phyloP scores from a whole-genome alignment of 53 echinoderm and acorn worm genomes.

The Echinarachnius parma region DNA sequence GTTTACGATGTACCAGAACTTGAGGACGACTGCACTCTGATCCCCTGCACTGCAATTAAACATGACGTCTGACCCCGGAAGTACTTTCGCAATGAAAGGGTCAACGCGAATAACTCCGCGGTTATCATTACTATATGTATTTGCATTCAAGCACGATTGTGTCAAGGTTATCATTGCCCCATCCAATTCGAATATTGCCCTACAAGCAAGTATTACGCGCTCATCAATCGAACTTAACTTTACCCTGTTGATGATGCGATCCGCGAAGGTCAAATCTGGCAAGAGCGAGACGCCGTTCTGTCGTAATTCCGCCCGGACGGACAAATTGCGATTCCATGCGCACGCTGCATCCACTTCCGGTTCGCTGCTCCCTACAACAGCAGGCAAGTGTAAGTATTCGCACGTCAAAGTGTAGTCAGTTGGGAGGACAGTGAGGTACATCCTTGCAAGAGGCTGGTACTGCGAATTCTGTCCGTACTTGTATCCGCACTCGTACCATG shows the following conservation, averaged over 20 bases:
- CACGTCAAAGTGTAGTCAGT: slow-evolving; percentile 6
- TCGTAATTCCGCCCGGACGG: background rate
- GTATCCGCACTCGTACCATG: slow-evolving; percentile 29
- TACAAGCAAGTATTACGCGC: background rate
- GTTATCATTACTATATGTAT: background rate
- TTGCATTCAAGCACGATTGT: slow-evolving; percentile 17
- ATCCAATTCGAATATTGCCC: background rate
- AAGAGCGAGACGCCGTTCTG: background rate
- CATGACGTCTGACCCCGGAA: slow-evolving; percentile 6
- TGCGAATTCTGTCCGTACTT: slow-evolving; percentile 9
- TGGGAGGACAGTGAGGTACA: slow-evolving; percentile 21
- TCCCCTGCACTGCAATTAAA: slow-evolving; percentile 14
- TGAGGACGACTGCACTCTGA: background rate
- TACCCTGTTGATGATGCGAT: slow-evolving; percentile 28
- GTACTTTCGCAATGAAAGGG: slow-evolving; percentile 23
- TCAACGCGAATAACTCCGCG: slow-evolving; percentile 30
- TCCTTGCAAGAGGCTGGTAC: slow-evolving; percentile 2
- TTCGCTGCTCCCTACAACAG: background rate
- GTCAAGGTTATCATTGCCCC: background rate
- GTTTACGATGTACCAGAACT: slow-evolving; percentile 33
- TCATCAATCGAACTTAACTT: background rate
- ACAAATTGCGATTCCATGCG: background rate
- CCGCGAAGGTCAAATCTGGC: background rate
- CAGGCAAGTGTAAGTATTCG: slow-evolving; percentile 19
- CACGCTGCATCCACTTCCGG: slow-evolving; percentile 23